phyloP scores from a whole-genome alignment of 2,797 vertebrate species.

The Chiloscyllium punctatum region DNA sequence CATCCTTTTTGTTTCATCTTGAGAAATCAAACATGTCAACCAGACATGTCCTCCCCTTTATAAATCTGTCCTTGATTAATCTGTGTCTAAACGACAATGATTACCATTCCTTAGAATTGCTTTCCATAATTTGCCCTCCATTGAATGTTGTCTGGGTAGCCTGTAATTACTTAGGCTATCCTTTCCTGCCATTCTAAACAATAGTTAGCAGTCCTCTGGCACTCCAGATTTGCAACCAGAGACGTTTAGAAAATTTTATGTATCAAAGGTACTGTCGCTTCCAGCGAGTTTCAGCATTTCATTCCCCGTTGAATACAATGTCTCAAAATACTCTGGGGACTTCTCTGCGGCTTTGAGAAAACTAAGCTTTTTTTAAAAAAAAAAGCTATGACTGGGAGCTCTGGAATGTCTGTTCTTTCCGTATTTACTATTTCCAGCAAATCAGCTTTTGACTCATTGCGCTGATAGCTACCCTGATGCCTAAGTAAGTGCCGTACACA shows the following conservation, averaged over 20 bases:
- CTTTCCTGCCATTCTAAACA: neutral
- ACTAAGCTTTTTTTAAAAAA: neutral
- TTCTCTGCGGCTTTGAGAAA: slow-evolving; percentile 28
- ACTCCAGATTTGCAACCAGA: neutral
- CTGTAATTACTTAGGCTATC: neutral
- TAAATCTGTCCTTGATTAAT: neutral
- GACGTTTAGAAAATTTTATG: neutral
- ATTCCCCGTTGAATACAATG: neutral
- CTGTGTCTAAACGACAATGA: neutral
- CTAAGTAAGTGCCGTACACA: neutral
- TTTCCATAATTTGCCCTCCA: neutral
- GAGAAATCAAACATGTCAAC: neutral
- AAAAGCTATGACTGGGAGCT: neutral
- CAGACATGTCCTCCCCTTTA: neutral
- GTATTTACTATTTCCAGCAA: neutral
- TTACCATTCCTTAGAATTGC: neutral
- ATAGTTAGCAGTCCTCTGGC: neutral
- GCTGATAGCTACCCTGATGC: neutral
- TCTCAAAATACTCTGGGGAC: neutral
- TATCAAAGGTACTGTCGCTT: neutral
- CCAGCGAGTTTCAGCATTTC: neutral
- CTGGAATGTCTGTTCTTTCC: neutral
- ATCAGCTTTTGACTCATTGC: neutral
- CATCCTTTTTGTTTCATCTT: neutral
- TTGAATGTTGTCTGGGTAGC: neutral